Conservation (phyloP, 1,140 invertebrate species). For the Drosophila malerkotliana region DNA sequence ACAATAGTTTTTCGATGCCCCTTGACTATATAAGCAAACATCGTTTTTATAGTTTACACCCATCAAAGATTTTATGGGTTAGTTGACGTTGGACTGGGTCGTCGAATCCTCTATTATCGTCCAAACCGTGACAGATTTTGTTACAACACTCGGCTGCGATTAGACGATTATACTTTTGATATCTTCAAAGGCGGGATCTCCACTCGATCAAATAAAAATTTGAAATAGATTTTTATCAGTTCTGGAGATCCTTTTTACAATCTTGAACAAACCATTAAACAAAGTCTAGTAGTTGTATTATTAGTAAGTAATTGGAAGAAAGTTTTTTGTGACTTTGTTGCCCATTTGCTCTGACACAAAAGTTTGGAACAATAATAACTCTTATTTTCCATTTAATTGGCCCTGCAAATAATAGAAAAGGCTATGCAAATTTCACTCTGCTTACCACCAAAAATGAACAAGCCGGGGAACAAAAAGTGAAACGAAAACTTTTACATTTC, state of each 20-base stretch:
- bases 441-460: constrained; percentile 19
- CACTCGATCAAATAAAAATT: not conserved
- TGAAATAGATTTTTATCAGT: not conserved
- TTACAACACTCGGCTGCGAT: constrained; percentile 13
- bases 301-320: not conserved
- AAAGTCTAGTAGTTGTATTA: not conserved
- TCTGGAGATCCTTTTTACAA: not conserved
- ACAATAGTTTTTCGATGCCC: constrained; percentile 26
- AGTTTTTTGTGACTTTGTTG: not conserved
- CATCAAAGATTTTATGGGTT: constrained; percentile 46
- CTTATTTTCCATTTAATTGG: constrained; percentile 44
- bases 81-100: constrained; percentile 6
- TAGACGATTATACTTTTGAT: not conserved
- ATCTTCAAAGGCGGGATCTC: constrained; percentile 49
- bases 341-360: constrained; percentile 8
- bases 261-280: not conserved
- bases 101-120: not conserved
- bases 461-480: constrained; percentile 40
- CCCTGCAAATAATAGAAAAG: constrained; percentile 39
- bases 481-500: constrained; percentile 61
- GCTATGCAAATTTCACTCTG: constrained; percentile 61
- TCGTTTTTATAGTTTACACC: constrained; percentile 55
- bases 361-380: not conserved
- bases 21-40: constrained; percentile 26
- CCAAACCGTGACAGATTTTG: constrained; percentile 16